Base-by-base conservation (phyloP, 2,113 vertebrate genomes). In the Leiothrix lutea region DNA sequence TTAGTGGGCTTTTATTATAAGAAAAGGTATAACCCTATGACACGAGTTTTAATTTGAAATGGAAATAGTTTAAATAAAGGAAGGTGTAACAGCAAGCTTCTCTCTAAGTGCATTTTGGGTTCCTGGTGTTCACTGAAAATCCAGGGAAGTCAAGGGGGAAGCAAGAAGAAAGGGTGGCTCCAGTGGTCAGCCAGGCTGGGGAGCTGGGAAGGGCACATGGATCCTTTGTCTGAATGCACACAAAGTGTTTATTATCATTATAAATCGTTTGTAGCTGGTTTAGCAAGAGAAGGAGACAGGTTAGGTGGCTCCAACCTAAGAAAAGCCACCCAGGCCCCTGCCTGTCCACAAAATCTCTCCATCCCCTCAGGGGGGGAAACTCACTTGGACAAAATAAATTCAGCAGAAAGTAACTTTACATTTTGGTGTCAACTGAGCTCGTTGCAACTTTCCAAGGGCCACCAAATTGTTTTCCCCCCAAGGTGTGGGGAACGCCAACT, bases 151-250 rank as follows among this genome's bases (percentile, higher is more conserved):
- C 1, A 3, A 72, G 19, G 12, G 18, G 33, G 78, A 47, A 86
- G 47, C 31, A 67, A 70, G 4, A 50, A 80, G 57, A 48, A 60
- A 21, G 15, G 3, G 20, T 40, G 56, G 18, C 44, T 82, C 26
- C 42, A 29, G 11, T 1, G 5, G 2, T 1, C n/a, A 31, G 53
- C 53, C 42, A 60, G 48, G 69, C 35, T 4, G 2, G 12, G 35
- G 8, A 67, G n/a, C 50, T 50, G 72, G 65, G 40, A 28, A 61
- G 20, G 2, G 6, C 2, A 1, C 0, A 0, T 0, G 10, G 64
- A 20, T 77, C 31, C 35, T 14, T 42, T 9, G 9, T 42, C 16
- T 42, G 51, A 29, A 31, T 4, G 15, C 8, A 57, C 42, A n/a
- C 50, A 1, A 40, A 57, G 12, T 5, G 22, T 53, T 86, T 36